These are phyloP conservation scores for Macrobrachium rosenbergii DNA, from an alignment of 1,140 invertebrate genomes.

Conservation along the genomic window DNA sequence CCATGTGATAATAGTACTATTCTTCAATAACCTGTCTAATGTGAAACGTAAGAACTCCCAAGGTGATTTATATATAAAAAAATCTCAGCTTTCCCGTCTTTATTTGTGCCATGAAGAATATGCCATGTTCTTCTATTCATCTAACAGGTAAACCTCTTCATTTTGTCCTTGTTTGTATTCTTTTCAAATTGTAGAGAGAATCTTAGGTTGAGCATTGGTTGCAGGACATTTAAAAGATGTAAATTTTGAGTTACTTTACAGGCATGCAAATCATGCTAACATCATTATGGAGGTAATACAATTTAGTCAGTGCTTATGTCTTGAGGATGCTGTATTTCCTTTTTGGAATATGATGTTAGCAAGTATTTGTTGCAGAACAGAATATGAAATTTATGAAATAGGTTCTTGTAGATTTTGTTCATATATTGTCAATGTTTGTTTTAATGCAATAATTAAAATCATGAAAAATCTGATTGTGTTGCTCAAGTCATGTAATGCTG, in stretches of 20 bases:
- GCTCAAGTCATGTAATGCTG: too few relatives aligned
- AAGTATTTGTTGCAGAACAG: too few relatives aligned
- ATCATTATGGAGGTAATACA: neutral
- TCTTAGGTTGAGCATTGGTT: conserved; percentile 34
- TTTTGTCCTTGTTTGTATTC: conserved; percentile 30
- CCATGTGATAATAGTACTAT: conserved; percentile 51
- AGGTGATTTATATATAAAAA: conserved; percentile 17
- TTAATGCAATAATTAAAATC: too few relatives aligned
- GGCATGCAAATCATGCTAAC: neutral
- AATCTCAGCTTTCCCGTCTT: conserved; percentile 51
- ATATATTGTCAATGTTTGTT: too few relatives aligned
- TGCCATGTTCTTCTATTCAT: conserved; percentile 59
- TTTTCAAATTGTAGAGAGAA: conserved; percentile 6
- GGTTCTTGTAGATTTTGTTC: too few relatives aligned
- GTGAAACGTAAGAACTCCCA: conserved; percentile 56
- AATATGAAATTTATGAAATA: too few relatives aligned
- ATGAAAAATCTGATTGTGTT: too few relatives aligned
- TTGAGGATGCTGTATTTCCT: too few relatives aligned
- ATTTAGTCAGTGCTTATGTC: too few relatives aligned
- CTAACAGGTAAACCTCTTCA: conserved; percentile 54
- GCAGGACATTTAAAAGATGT: neutral
- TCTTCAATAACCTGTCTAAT: conserved; percentile 51
- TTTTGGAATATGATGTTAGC: too few relatives aligned
- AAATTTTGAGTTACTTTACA: neutral
- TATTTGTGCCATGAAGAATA: conserved; percentile 61